Evolutionary conservation across 2,797 vertebrate genomes (phyloP).

Genomic region (Gouania willdenowi): DNA sequence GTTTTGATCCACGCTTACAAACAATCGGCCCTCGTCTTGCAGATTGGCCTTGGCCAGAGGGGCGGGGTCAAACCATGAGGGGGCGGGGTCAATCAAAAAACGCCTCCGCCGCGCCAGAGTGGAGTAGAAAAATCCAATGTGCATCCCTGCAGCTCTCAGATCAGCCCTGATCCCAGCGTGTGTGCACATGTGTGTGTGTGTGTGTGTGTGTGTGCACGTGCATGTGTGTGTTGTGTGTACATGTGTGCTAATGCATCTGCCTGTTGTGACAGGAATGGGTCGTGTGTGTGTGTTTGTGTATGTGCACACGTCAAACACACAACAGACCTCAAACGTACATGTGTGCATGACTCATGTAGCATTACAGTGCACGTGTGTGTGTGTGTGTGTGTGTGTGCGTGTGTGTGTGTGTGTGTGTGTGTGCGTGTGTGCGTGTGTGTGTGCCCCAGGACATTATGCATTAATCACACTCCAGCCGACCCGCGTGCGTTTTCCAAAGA

Average conservation of each 20-base stretch:
- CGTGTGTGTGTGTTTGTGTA: too few relatives aligned
- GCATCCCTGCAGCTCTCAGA: slow-evolving; percentile 37
- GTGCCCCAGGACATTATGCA: background rate
- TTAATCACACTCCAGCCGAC: too few relatives aligned
- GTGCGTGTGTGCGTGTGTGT: too few relatives aligned
- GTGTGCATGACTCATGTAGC: too few relatives aligned
- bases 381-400: too few relatives aligned
- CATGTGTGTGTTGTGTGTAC: slow-evolving; percentile 9
- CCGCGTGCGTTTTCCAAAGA: slow-evolving; percentile 15
- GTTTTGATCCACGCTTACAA: slow-evolving; percentile 15
- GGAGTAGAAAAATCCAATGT: slow-evolving; percentile 13
- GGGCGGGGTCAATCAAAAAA: slow-evolving; percentile 22
- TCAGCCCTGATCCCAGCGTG: slow-evolving; percentile 65
- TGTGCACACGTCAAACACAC: too few relatives aligned
- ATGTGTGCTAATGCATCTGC: slow-evolving; percentile 17
- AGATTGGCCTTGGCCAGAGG: slow-evolving; percentile 50
- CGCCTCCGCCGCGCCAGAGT: slow-evolving; percentile 2
- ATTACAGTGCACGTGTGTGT: too few relatives aligned
- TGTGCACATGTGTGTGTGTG: slow-evolving; percentile 32
- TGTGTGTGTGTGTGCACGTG: slow-evolving; percentile 15
- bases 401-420: too few relatives aligned
- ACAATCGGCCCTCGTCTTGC: slow-evolving; percentile 26
- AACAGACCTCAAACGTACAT: too few relatives aligned
- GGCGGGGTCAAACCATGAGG: too few relatives aligned
- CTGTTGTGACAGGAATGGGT: background rate